A percentile compares a stretch with the other conserved stretches of the same genome.
Evolutionary conservation across 2,113 vertebrate genomes (phyloP).

Genomic region (Pollimyrus isidori): DNA sequence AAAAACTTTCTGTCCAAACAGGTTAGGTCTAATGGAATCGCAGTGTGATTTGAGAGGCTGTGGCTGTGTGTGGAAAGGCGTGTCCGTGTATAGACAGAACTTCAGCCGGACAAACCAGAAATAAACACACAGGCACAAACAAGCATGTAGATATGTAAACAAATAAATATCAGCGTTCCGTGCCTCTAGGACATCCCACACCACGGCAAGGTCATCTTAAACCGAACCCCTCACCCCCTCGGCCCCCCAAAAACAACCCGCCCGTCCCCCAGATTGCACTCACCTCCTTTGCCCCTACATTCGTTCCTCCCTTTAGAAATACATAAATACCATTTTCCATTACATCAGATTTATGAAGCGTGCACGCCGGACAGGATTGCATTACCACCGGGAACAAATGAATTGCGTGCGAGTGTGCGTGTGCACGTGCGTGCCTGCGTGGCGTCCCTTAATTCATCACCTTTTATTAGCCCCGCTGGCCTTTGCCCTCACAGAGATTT

Average conservation of each 20-base stretch:
- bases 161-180: neutral
- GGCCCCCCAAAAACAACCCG: too few relatives aligned
- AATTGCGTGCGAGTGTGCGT: constrained; percentile 18
- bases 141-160: neutral
- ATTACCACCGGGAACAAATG: constrained; percentile 48
- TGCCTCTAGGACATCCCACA: neutral
- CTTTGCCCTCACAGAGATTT: neutral
- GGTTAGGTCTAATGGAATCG: constrained; percentile 10
- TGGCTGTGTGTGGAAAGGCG: too few relatives aligned
- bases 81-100: neutral
- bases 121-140: neutral
- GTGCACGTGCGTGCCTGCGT: constrained; percentile 9
- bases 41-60: neutral
- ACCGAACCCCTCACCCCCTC: too few relatives aligned
- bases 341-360: constrained; percentile 54
- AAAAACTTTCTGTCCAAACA: constrained; percentile 27
- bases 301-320: constrained; percentile 32
- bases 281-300: constrained; percentile 3
- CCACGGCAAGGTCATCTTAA: too few relatives aligned
- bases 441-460: constrained; percentile 21
- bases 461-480: constrained; percentile 18
- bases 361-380: constrained; percentile 46
- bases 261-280: neutral
- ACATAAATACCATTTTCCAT: constrained; percentile 57
- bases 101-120: too few relatives aligned